Evolutionary conservation across 2,888 invertebrate species (phyloP).

Genomic region (Stenodema calcarata): DNA sequence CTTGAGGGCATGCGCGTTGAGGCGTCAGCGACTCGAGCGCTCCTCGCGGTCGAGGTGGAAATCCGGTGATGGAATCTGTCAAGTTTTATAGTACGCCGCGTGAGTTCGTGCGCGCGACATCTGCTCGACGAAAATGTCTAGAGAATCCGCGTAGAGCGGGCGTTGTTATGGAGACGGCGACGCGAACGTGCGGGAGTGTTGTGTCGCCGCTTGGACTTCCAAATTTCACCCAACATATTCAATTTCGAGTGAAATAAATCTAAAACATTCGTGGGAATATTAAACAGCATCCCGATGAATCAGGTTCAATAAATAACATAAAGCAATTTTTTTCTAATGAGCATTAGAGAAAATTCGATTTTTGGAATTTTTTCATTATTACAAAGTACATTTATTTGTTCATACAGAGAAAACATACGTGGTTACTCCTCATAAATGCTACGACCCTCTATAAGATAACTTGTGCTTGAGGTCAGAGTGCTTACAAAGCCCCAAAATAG

Average conservation of each 20-base stretch:
- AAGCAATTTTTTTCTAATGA: no score
- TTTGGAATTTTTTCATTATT: no score
- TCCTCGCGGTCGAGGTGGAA: not conserved
- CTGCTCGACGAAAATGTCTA: not conserved
- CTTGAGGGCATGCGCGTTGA: not conserved
- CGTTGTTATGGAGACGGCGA: slow-evolving; percentile 38
- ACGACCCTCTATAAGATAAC: no score
- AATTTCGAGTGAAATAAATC: not conserved
- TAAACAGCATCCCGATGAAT: no score
- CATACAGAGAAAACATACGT: no score
- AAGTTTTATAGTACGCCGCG: not conserved
- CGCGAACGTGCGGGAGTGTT: not conserved
- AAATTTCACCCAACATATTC: not conserved
- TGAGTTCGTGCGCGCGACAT: not conserved
- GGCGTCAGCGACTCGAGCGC: not conserved
- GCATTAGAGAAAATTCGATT: no score
- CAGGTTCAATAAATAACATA: no score
- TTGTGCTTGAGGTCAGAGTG: no score
- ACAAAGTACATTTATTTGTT: no score
- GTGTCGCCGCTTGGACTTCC: not conserved
- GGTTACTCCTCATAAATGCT: no score
- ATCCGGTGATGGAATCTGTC: not conserved
- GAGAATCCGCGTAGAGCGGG: not conserved
- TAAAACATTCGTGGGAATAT: no score
- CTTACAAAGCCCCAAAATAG: no score